Percentiles rank a stretch among this genome's conserved stretches.
Evolutionary conservation across 1,140 invertebrate species (phyloP).

Genomic region (Papilio glaucus): DNA sequence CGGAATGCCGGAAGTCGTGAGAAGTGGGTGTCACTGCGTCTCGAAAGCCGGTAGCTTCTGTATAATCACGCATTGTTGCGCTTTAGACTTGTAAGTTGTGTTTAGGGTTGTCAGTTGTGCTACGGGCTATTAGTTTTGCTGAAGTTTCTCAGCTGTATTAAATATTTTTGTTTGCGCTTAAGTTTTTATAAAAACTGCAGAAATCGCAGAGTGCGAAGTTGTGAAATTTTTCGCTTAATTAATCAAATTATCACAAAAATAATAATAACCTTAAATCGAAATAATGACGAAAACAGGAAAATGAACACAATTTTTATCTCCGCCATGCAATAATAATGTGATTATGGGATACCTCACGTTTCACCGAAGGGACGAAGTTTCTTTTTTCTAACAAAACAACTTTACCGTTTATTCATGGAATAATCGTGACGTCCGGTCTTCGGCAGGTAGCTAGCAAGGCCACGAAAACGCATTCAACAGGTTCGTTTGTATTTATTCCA

Average conservation of each 20-base stretch:
- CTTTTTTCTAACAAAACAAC: slow-evolving; percentile 34
- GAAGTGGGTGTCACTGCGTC: slow-evolving; percentile 57
- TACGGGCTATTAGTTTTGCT: too few relatives aligned
- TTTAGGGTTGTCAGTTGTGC: not conserved
- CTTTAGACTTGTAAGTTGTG: not conserved
- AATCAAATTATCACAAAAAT: too few relatives aligned
- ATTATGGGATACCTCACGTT: not conserved
- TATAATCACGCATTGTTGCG: slow-evolving; percentile 19
- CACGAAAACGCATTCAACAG: not conserved
- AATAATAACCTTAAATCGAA: too few relatives aligned
- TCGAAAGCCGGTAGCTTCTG: slow-evolving; percentile 62
- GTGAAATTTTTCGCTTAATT: too few relatives aligned
- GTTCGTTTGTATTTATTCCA: not conserved
- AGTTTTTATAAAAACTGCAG: too few relatives aligned
- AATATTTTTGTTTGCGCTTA: too few relatives aligned
- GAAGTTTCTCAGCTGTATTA: not conserved
- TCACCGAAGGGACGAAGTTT: slow-evolving; percentile 16
- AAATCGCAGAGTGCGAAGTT: too few relatives aligned
- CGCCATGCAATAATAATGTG: not conserved
- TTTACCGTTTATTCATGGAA: slow-evolving; percentile 44
- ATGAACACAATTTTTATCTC: too few relatives aligned
- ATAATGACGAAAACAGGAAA: too few relatives aligned
- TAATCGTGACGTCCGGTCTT: slow-evolving; percentile 46
- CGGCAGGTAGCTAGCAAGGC: slow-evolving; percentile 36
- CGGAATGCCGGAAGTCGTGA: slow-evolving; percentile 68